phyloP scores from a whole-genome alignment of 1,140 invertebrate genomes.

The Papilio xuthus region DNA sequence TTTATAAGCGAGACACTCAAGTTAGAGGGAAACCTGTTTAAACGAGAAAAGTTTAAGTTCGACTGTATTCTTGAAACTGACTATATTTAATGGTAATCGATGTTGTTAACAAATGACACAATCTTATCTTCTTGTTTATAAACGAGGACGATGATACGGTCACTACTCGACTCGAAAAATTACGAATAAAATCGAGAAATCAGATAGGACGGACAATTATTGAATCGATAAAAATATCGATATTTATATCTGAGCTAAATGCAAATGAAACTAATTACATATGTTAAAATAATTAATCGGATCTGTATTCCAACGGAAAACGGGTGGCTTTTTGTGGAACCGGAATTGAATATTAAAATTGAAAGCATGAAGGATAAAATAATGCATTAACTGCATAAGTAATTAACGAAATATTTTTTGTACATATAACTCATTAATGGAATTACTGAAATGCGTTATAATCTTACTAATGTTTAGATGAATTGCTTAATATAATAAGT shows the following conservation, averaged over 20 bases:
- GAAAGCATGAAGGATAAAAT: not conserved
- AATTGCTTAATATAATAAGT: too few relatives aligned
- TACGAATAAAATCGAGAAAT: constrained; percentile 38
- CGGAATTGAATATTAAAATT: constrained; percentile 20
- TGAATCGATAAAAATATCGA: constrained; percentile 30
- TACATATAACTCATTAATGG: not conserved
- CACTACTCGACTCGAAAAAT: not conserved
- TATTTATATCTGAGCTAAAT: constrained; percentile 2
- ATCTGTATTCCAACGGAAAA: not conserved
- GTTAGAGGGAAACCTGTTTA: too few relatives aligned
- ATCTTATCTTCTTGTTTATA: constrained; percentile 36
- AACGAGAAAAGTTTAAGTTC: too few relatives aligned
- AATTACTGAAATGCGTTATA: not conserved
- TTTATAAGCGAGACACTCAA: too few relatives aligned
- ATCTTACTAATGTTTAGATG: too few relatives aligned
- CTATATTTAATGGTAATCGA: constrained; percentile 37
- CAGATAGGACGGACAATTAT: constrained; percentile 21
- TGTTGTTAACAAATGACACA: constrained; percentile 33
- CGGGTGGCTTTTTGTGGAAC: not conserved
- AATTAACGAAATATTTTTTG: not conserved
- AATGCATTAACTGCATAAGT: not conserved
- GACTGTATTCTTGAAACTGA: not conserved
- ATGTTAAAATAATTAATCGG: constrained; percentile 33
- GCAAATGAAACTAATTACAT: constrained; percentile 34
- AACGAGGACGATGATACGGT: constrained; percentile 32